Evolutionary conservation across 2,797 vertebrate genomes (phyloP), one percentile per base, ranked within the genome.

Genomic region (Clamator glandarius): DNA sequence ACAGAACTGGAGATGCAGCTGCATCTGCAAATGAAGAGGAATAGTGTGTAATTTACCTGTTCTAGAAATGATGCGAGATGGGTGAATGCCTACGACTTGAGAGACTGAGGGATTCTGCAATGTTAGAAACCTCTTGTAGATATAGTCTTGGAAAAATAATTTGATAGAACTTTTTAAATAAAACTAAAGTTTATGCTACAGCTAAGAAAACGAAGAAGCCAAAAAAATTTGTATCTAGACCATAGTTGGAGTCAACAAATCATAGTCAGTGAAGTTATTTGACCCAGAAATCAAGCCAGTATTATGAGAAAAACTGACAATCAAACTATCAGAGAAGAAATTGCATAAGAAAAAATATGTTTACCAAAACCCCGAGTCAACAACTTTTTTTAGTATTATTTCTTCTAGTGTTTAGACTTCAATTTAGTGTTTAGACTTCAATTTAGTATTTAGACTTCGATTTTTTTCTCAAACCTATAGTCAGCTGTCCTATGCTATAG

Each of bases 401-500:
- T 50, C 14, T 82, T 92, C 41, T 33, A 42, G 9, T 55, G 12
- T 48, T 95, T 68, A 81, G 5, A 39, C 39, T 39, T 39, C 12
- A 12, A 39, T 39, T 39, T 39, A 70, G 39, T 39, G 84, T 74
- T 83, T 76, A 76, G 63, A 62, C 12, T 87, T 39, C 12, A 12
- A 39, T 39, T 39, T 39, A 70, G 39, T 39, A 84, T 74, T 83
- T 76, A 76, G 63, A 62, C 12, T 87, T 66, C 0, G 3, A 44
- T 76, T 54, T 86, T 90, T 90, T 95, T 52, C n/a, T 86, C 16
- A 70, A 54, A 92, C n/a, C 44, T 36, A 50, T 17, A 64, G n/a
- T 48, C 83, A 90, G 4, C 31, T 52, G 29, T 21, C 15, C 35
- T 15, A 42, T 90, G 52, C 24, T n/a, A 26, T 29, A 82, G 31